These are phyloP conservation scores for Drosophila neocordata DNA, from an alignment of 1,140 invertebrate species.

Conservation along the genomic window DNA sequence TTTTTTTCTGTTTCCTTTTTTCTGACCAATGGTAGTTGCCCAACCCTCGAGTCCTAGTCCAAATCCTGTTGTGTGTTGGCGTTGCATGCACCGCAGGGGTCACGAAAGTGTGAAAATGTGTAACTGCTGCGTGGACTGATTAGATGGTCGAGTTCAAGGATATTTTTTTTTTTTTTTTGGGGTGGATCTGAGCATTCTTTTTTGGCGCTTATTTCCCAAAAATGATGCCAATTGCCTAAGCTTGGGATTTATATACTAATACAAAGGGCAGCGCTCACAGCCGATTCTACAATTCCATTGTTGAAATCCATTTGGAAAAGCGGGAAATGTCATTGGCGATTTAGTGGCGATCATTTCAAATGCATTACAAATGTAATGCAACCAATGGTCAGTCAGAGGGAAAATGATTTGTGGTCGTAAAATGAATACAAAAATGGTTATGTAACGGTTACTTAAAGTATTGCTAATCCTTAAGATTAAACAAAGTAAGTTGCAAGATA, in stretches of 20 bases:
- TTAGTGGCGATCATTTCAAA: conserved; percentile 64
- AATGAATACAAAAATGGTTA: conserved; percentile 8
- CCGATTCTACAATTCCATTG: conserved; percentile 53
- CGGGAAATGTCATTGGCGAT: conserved; percentile 42
- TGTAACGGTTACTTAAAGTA: conserved; percentile 25
- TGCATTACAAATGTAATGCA: conserved; percentile 70
- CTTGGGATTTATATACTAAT: conserved; percentile 56
- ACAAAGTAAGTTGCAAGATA: neutral
- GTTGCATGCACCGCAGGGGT: conserved; percentile 65
- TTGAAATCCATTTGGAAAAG: conserved; percentile 49
- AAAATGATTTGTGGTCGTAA: conserved; percentile 43
- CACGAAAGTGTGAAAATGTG: conserved; percentile 77
- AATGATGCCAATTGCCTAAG: conserved; percentile 72
- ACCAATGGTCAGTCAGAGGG: conserved; percentile 36
- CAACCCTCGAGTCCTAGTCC: conserved; percentile 42
- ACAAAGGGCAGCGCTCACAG: conserved; percentile 34
- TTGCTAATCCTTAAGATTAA: neutral
- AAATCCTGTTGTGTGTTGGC: conserved; percentile 33
- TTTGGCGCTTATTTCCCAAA: conserved; percentile 65
- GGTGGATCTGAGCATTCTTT: conserved; percentile 24
- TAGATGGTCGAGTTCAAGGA: conserved; percentile 52
- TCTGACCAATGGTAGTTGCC: conserved; percentile 40
- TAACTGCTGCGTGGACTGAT: conserved; percentile 55
- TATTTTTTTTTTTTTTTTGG: conserved; percentile 21
- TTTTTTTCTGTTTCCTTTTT: conserved; percentile 17